Evolutionary conservation across 2,797 vertebrate species (phyloP).

Genomic region (Fratercula arctica): DNA sequence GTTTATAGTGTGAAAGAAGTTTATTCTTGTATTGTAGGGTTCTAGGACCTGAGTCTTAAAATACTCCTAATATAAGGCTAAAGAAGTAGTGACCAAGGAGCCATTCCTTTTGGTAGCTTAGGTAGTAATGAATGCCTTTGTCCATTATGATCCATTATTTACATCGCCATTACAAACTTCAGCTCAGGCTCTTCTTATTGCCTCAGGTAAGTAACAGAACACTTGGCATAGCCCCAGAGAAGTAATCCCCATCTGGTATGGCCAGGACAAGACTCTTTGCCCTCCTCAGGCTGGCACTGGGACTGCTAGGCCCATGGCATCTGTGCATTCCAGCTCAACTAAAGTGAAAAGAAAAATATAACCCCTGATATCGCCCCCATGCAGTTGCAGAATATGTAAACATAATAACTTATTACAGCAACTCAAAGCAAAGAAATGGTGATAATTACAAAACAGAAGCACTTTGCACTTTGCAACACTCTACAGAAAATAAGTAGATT

Average conservation of each 20-base stretch:
- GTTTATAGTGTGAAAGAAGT: background rate
- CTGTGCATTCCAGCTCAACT: constrained; percentile 10
- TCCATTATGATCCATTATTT: background rate
- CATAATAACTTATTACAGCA: background rate
- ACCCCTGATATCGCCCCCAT: background rate
- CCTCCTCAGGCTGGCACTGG: constrained; percentile 39
- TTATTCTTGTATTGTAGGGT: background rate
- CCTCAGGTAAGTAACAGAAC: background rate
- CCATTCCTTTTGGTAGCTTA: background rate
- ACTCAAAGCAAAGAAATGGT: background rate
- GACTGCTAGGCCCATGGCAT: constrained; percentile 14
- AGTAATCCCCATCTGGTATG: background rate
- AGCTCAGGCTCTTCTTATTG: background rate
- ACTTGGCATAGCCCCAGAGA: background rate
- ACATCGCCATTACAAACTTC: background rate
- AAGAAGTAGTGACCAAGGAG: background rate
- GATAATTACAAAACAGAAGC: background rate
- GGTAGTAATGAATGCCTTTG: background rate
- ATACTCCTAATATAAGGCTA: background rate
- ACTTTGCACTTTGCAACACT: background rate
- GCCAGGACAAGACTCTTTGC: constrained; percentile 30
- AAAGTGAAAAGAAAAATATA: background rate
- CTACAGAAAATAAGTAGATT: background rate
- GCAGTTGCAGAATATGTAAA: background rate
- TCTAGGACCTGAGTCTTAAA: background rate